Evolutionary conservation across 1,140 invertebrate species (phyloP).

Genomic region (Pogonognathellus flavescens): DNA sequence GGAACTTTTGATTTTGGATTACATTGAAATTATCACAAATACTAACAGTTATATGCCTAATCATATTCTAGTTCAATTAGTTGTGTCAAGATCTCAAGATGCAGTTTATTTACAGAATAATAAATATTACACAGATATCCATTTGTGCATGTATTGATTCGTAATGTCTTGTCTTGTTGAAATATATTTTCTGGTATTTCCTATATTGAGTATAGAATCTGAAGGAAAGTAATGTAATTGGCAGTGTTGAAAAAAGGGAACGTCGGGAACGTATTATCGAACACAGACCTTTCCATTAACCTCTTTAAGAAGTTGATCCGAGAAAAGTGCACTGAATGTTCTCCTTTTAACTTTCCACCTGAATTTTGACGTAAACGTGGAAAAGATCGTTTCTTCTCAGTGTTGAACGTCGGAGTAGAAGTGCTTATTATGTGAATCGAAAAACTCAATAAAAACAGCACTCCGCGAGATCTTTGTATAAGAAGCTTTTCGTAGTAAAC

Average conservation of each 20-base stretch:
- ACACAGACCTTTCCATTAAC: conserved; percentile 47
- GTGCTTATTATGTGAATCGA: background rate
- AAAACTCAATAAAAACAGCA: conserved; percentile 50
- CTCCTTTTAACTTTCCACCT: conserved; percentile 61
- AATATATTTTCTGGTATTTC: background rate
- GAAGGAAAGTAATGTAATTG: conserved; percentile 2
- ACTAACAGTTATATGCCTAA: too few relatives aligned
- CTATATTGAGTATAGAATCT: background rate
- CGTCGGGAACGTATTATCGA: conserved; percentile 43
- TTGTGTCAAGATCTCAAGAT: too few relatives aligned
- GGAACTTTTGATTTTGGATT: too few relatives aligned
- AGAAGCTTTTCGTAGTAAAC: background rate
- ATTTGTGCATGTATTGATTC: background rate
- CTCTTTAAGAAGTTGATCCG: conserved; percentile 47
- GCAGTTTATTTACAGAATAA: too few relatives aligned
- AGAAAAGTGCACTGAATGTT: conserved; percentile 51
- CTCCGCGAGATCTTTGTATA: background rate
- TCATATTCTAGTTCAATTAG: too few relatives aligned
- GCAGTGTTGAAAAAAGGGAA: conserved; percentile 17
- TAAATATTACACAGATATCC: too few relatives aligned
- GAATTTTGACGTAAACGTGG: conserved; percentile 54
- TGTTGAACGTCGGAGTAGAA: too few relatives aligned
- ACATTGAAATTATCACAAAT: too few relatives aligned
- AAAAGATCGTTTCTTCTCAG: conserved; percentile 8
- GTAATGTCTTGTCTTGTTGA: background rate